Evolutionary conservation across 2,797 vertebrate species (phyloP), one percentile per base, ranked within the genome.

Genomic region (Steatocranus sp.): DNA sequence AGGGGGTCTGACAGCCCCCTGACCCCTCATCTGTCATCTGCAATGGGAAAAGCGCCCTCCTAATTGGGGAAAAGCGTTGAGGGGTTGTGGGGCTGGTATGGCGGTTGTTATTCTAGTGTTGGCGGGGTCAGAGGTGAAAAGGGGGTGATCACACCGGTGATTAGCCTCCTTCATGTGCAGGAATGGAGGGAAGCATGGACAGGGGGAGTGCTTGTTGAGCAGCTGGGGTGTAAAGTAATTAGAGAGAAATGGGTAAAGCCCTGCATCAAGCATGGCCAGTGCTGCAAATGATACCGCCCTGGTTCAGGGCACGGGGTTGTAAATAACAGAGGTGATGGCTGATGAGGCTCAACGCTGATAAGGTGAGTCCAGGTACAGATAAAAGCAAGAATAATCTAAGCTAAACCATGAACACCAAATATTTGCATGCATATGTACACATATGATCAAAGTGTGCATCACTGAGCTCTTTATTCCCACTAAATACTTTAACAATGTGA

Each of bases 21-120:
- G 94, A 96, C 94, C 94, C 88, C 92, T 93, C 93, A 95, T 96
- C 94, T 95, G 95, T 96, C 95, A 96, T 94, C 89, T 88, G 89
- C 80, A 74, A 91, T 85, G 88, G 90, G 86, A 93, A 94, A 93
- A 92, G 92, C 93, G 88, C 92, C 88, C 91, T 89, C 88, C 94
- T 95, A 95, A 95, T 95, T 95, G 91, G 86, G 83, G 74, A 89
- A 81, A 85, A 78, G 90, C 83, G 11, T 88, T 6, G 68, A 84
- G 90, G 90, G 83, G 83, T 75, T 70, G 84, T 75, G 80, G 84
- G 84, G 90, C 77, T 73, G 90, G 91, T 90, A 82, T 89, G 87
- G 92, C 91, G 85, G 92, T 93, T 94, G 92, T 96, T 96, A 92
- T 95, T 96, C 87, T 94, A 94, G 94, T 94, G 94, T 94, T 78